Percentiles rank a stretch among this genome's conserved stretches.
phyloP scores from a whole-genome alignment of 37 sponge, comb jelly and placozoan genomes.

The Dysidea cf. avara region DNA sequence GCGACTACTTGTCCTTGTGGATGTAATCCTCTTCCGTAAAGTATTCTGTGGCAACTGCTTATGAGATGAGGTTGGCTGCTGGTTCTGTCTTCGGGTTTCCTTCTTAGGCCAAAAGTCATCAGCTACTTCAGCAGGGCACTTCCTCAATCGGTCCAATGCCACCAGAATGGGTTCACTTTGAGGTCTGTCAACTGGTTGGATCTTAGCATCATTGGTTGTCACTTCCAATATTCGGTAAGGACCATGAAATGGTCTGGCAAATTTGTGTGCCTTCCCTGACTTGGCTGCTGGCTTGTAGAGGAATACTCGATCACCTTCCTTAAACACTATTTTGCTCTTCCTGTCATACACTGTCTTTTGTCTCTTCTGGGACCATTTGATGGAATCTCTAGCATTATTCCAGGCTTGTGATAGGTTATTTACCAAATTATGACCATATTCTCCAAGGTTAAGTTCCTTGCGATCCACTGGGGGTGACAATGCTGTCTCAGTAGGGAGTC shows the following conservation, averaged over 20 bases:
- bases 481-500: slow-evolving; percentile 33
- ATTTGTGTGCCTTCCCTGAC: slow-evolving; percentile 49
- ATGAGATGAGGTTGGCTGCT: too few species aligned
- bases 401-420: slow-evolving; percentile 4
- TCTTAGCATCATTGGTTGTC: neutral
- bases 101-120: too few species aligned
- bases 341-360: slow-evolving; percentile 5
- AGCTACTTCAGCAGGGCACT: too few species aligned
- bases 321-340: neutral
- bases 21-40: too few species aligned
- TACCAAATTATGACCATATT: neutral
- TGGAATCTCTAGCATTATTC: neutral
- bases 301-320: slow-evolving; percentile 38
- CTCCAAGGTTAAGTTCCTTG: neutral
- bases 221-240: slow-evolving; percentile 27
- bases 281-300: slow-evolving; percentile 43
- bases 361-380: neutral
- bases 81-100: too few species aligned
- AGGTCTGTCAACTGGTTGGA: slow-evolving; percentile 32
- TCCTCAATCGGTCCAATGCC: slow-evolving; percentile 26
- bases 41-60: too few species aligned
- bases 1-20: too few species aligned
- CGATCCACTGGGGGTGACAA: slow-evolving; percentile 5
- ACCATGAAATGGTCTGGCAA: too few species aligned
- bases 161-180: slow-evolving; percentile 20